phyloP scores from a whole-genome alignment of 1,140 invertebrate genomes.

The Rhopalosiphum maidis region DNA sequence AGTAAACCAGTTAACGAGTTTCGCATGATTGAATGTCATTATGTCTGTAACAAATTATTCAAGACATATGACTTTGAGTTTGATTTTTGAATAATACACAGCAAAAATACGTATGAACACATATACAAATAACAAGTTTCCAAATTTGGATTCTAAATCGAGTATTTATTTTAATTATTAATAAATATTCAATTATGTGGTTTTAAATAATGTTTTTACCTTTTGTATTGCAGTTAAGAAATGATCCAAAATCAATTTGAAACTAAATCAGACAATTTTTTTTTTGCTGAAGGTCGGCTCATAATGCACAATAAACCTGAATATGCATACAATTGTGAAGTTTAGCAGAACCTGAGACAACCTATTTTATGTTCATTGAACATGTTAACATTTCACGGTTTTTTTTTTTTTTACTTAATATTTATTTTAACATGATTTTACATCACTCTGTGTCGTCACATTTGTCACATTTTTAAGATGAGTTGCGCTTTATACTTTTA shows the following conservation, averaged over 20 bases:
- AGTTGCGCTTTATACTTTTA: background rate
- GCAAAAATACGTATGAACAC: conserved; percentile 96
- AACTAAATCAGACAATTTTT: conserved; percentile 97
- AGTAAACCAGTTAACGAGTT: conserved; percentile 91
- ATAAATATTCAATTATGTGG: background rate
- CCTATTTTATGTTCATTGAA: background rate
- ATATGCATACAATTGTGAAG: conserved; percentile 85
- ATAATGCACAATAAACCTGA: conserved; percentile 99
- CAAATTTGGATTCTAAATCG: conserved; percentile 81
- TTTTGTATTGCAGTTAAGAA: conserved; percentile 77
- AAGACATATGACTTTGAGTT: conserved; percentile 99
- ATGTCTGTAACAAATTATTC: conserved; percentile 89
- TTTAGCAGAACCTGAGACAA: background rate
- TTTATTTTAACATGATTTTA: background rate
- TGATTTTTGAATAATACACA: conserved; percentile 98
- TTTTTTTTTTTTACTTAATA: background rate
- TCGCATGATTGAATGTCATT: conserved; percentile 98
- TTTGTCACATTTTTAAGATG: background rate
- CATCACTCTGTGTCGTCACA: background rate
- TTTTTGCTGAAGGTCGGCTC: conserved; percentile 95
- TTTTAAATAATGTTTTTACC: background rate
- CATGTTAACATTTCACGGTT: background rate
- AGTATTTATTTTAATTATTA: conserved; percentile 70
- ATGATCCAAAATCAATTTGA: conserved; percentile 97
- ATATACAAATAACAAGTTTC: conserved; percentile 91